These are phyloP conservation scores for Oreochromis niloticus DNA, from an alignment of 2,113 vertebrate species.

Conservation along the genomic window DNA sequence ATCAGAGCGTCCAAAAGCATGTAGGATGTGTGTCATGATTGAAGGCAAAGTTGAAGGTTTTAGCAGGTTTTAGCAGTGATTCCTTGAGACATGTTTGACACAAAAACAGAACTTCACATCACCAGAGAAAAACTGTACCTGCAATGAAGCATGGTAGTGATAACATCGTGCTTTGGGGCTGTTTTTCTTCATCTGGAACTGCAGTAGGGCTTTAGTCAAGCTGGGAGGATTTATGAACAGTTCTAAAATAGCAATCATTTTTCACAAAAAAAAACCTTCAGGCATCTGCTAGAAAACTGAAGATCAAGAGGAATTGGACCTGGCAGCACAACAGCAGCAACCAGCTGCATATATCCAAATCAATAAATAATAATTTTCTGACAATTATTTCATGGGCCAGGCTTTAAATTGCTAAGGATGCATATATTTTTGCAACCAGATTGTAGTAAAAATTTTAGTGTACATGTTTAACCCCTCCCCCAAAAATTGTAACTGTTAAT, in stretches of 20 bases:
- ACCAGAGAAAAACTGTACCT: not conserved
- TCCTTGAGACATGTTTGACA: not conserved
- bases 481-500: not conserved
- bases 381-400: not conserved
- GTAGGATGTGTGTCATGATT: not conserved
- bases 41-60: not conserved
- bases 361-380: not conserved
- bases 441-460: not conserved
- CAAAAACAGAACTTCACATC: not conserved
- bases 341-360: not conserved
- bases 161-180: not conserved
- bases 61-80: not conserved
- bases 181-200: not conserved
- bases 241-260: not conserved
- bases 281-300: not conserved
- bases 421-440: not conserved
- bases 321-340: not conserved
- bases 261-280: not conserved
- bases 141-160: not conserved
- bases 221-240: not conserved
- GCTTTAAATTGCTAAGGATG: not conserved
- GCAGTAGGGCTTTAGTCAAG: not conserved
- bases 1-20: not conserved
- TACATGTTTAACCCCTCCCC: not conserved
- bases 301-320: not conserved